A percentile compares a stretch with the other conserved stretches of the same genome.
These are phyloP conservation scores for Notospermus geniculatus DNA, from an alignment of 1,140 invertebrate species.

Conservation along the genomic window DNA sequence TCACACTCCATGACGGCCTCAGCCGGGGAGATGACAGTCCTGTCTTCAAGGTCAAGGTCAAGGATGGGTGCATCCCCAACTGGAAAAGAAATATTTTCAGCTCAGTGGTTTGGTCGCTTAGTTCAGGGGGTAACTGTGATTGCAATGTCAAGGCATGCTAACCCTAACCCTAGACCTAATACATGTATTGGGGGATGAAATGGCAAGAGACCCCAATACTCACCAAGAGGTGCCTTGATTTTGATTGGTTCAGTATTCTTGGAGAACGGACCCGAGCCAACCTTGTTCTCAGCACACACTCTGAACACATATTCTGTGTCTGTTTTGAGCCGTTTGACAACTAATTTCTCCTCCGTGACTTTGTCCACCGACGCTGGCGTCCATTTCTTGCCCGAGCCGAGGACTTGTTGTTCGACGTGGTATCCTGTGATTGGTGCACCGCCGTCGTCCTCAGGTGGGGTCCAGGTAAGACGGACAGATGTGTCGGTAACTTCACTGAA, in stretches of 20 bases:
- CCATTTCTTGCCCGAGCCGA: conserved; percentile 63
- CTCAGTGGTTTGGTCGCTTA: neutral
- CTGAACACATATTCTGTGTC: conserved; percentile 97
- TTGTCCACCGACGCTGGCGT: conserved; percentile 62
- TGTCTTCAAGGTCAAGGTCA: conserved; percentile 40
- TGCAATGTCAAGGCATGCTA: neutral
- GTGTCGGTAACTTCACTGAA: conserved; percentile 88
- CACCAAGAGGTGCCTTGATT: conserved; percentile 60
- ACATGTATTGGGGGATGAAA: neutral
- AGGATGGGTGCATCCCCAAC: conserved; percentile 46
- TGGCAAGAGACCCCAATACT: conserved; percentile 17
- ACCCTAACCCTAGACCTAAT: neutral
- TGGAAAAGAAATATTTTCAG: conserved; percentile 15
- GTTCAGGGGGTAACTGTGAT: neutral
- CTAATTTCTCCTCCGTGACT: conserved; percentile 39
- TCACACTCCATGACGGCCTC: conserved; percentile 39
- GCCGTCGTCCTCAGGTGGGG: conserved; percentile 84
- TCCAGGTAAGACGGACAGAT: conserved; percentile 85
- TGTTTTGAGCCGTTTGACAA: conserved; percentile 72
- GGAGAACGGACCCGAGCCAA: conserved; percentile 85
- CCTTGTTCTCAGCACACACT: conserved; percentile 94
- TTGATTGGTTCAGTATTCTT: conserved; percentile 68
- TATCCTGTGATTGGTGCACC: conserved; percentile 93
- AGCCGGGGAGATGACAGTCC: conserved; percentile 34
- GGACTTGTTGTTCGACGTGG: conserved; percentile 90